A percentile compares a stretch with the other conserved stretches of the same genome.
Evolutionary conservation across 35 echinoderm and acorn worm genomes (phyloP).

Genomic region (Nesometra sesokonis): DNA sequence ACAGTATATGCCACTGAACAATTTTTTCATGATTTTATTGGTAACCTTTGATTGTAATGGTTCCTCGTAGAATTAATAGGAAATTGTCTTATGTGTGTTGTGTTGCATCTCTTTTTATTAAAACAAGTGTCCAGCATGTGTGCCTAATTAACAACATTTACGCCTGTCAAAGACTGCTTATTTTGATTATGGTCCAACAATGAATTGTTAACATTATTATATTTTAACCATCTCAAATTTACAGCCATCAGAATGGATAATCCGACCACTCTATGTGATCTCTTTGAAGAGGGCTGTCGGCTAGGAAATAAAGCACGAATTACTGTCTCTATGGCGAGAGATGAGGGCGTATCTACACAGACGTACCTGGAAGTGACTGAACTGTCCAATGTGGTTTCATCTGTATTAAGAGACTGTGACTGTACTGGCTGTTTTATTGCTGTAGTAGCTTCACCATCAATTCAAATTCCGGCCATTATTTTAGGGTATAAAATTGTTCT

Average conservation of each 20-base stretch:
- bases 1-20: no score
- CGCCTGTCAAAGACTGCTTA: no score
- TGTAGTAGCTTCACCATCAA: not conserved
- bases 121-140: no score
- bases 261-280: not conserved
- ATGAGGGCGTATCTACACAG: not conserved
- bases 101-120: no score
- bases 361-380: not conserved
- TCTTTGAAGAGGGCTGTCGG: not conserved
- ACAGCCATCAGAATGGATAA: not conserved
- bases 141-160: no score
- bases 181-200: no score
- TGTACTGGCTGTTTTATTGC: not conserved
- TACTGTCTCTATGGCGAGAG: not conserved
- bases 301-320: not conserved
- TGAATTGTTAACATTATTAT: no score
- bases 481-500: not conserved
- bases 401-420: not conserved
- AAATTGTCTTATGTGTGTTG: no score
- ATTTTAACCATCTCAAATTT: no score
- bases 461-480: not conserved
- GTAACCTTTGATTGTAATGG: no score
- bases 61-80: no score
- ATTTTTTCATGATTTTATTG: no score
- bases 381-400: not conserved